phyloP scores from a whole-genome alignment of 2,888 invertebrate genomes.

The Isotomurus palustris region DNA sequence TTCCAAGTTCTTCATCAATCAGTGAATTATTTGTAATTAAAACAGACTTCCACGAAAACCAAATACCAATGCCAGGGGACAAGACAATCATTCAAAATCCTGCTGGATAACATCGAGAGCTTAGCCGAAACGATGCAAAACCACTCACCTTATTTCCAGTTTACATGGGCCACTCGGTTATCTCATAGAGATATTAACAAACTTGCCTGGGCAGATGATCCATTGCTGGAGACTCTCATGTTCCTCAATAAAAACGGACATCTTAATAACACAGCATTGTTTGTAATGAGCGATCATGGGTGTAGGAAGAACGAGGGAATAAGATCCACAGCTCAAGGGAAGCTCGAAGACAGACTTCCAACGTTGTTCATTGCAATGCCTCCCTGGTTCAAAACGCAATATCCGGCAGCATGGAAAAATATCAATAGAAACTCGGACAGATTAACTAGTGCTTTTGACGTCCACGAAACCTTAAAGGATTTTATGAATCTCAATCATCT shows the following conservation, averaged over 20 bases:
- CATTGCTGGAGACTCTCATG: constrained; percentile 48
- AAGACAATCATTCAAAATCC: constrained; percentile 62
- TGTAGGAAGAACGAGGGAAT: constrained; percentile 55
- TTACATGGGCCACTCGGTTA: constrained; percentile 77
- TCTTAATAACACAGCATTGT: constrained; percentile 45
- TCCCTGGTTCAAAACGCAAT: constrained; percentile 52
- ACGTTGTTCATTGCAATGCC: constrained; percentile 67
- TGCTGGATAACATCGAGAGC: constrained; percentile 66
- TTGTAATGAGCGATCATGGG: constrained; percentile 52
- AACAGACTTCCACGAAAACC: too few relatives aligned
- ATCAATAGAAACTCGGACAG: constrained; percentile 53
- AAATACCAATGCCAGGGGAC: background rate
- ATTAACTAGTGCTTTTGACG: constrained; percentile 75
- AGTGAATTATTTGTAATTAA: too few relatives aligned
- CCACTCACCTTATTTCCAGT: constrained; percentile 53
- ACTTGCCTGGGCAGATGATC: constrained; percentile 55
- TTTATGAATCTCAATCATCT: constrained; percentile 52
- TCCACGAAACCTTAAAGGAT: constrained; percentile 73
- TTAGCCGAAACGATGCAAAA: constrained; percentile 59
- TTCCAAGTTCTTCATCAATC: too few relatives aligned
- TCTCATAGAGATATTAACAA: constrained; percentile 80
- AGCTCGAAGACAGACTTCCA: constrained; percentile 39
- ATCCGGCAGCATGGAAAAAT: constrained; percentile 57
- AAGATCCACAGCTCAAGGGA: constrained; percentile 50
- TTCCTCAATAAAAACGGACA: constrained; percentile 46